Conservation (phyloP, 2,113 vertebrate species). For the Chionomys nivalis region DNA sequence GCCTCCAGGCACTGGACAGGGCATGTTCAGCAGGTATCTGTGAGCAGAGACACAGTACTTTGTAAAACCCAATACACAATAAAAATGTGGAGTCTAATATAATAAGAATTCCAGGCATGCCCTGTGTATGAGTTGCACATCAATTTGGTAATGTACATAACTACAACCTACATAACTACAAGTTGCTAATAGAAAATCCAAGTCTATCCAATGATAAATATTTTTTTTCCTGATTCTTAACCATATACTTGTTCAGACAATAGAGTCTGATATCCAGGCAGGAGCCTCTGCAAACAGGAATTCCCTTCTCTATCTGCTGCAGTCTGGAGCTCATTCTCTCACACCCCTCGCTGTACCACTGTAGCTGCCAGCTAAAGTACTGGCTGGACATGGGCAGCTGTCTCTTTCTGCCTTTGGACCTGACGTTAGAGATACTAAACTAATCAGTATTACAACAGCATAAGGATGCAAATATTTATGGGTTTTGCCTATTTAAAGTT, state of each 20-base stretch:
- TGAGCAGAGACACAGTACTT: not conserved
- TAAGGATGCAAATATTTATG: constrained; percentile 57
- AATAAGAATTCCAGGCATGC: not conserved
- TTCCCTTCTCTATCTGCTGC: constrained; percentile 13
- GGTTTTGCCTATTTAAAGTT: constrained; percentile 52
- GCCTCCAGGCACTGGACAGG: not conserved
- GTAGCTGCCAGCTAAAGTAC: not conserved
- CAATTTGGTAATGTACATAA: not conserved
- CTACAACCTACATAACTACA: constrained; percentile 42
- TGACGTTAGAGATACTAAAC: not conserved
- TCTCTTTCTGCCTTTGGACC: not conserved
- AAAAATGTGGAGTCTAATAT: not conserved
- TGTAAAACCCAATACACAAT: not conserved
- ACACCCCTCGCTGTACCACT: not conserved
- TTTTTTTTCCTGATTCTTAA: not conserved
- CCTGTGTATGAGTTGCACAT: not conserved
- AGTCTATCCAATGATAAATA: not conserved
- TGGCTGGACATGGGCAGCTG: not conserved
- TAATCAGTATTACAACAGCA: not conserved
- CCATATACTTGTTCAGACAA: constrained; percentile 35
- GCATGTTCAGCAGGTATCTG: not conserved
- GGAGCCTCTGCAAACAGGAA: not conserved
- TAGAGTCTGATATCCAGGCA: not conserved
- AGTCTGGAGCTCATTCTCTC: not conserved
- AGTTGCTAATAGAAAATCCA: constrained; percentile 51